Evolutionary conservation across 1,140 invertebrate genomes (phyloP), one percentile per base, ranked within the genome.

Genomic region (Drosophila mojavensis): DNA sequence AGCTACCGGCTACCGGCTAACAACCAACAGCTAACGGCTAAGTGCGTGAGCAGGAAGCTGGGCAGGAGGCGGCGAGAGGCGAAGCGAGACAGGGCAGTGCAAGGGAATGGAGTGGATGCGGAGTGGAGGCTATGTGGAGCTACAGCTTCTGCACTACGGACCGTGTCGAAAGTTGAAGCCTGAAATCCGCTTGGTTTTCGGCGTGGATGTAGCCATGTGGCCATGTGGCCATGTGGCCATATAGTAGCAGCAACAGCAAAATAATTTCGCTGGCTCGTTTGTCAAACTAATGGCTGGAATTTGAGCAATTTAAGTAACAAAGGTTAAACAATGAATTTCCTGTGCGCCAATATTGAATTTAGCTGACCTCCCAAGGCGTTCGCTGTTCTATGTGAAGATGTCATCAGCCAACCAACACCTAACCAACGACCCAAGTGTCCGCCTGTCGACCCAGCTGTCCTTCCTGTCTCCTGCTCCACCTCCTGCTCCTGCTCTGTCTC

Each of bases 251-350:
- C 59, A 82, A 77, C 83, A 86, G 79, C 82, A 86, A 88, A 88
- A 86, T 80, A 88, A 88, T 88, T 86, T 83, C 79, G 79, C 59
- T 86, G 76, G 79, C 83, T 86, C 83, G 83, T 86, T 88, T 88
- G 80, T 88, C 84, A 89, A 89, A 89, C 84, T 84, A 89, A 89
- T 90, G 85, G 71, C 71, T 78, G 84, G 84, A 89, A 89, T 89
- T 89, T 78, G 74, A 89, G 84, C 84, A 89, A 89, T 89, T 89
- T 89, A 75, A 89, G 83, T 81, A 88, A 83, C 84, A 88, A 89
- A 88, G 83, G 83, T 89, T 89, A 84, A 88, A 89, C 84, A 89
- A 88, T 89, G 83, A 88, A 88, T 88, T 83, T 88, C 69, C 79
- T 76, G 56, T 58, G 61, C 58, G 69, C 55, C 79, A 75, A 88